A percentile compares a stretch with the other conserved stretches of the same genome.
phyloP scores from a whole-genome alignment of 2,888 invertebrate genomes.

The Hartigia nigra region DNA sequence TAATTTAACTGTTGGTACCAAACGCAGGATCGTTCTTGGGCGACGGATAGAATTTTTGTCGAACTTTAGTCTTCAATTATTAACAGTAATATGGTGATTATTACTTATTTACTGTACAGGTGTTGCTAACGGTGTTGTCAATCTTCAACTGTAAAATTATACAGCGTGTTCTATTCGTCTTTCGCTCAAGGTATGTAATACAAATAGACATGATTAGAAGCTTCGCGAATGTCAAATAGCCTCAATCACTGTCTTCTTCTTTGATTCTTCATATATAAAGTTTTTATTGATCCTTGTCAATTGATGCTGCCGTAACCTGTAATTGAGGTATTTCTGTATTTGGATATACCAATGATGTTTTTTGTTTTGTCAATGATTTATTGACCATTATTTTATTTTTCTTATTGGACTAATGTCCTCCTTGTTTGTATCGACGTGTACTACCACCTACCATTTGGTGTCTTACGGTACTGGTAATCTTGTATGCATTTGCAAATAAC shows the following conservation, averaged over 20 bases:
- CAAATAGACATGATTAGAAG: not conserved
- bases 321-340: not conserved
- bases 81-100: not conserved
- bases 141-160: not conserved
- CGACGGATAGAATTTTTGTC: not conserved
- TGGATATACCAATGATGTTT: not conserved
- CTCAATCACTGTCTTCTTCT: no score
- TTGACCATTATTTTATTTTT: not conserved
- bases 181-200: not conserved
- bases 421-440: not conserved
- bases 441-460: not conserved
- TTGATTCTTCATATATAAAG: not conserved
- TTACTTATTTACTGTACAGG: not conserved
- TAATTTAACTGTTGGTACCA: not conserved
- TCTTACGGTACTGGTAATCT: not conserved
- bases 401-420: not conserved
- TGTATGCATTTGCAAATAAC: not conserved
- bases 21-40: not conserved
- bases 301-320: not conserved
- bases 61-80: not conserved
- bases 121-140: not conserved
- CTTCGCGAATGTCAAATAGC: no score
- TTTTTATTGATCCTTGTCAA: not conserved
- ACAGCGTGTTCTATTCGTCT: not conserved
- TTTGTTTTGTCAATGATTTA: not conserved